phyloP scores from a whole-genome alignment of 2,113 vertebrate species.

The Mixornis gularis region DNA sequence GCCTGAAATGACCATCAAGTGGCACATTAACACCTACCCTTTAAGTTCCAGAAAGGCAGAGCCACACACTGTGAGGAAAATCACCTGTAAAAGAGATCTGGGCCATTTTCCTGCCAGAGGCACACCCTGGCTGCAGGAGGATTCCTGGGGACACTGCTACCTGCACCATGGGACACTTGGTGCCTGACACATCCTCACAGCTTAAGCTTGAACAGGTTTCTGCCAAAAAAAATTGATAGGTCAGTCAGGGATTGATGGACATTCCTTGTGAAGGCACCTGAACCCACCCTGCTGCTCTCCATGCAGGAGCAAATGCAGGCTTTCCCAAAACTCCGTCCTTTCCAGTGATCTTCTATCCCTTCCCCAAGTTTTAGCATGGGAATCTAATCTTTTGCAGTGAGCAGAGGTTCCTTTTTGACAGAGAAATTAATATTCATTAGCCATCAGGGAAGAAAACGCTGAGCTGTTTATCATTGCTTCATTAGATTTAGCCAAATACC shows the following conservation, averaged over 20 bases:
- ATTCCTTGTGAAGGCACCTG: background rate
- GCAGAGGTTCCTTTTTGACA: conserved; percentile 50
- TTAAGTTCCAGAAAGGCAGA: background rate
- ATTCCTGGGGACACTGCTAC: background rate
- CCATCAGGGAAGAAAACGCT: conserved; percentile 54
- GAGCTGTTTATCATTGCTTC: conserved; percentile 72
- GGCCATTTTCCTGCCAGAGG: background rate
- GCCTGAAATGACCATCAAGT: background rate
- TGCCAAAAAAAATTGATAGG: background rate
- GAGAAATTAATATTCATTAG: conserved; percentile 76
- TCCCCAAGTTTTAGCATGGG: background rate
- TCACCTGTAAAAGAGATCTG: background rate
- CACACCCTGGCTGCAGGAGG: background rate
- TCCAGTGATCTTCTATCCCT: background rate
- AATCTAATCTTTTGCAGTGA: background rate
- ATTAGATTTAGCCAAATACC: conserved; percentile 75
- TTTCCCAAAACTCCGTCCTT: background rate
- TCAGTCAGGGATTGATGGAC: background rate
- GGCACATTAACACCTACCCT: background rate
- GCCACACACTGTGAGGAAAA: background rate
- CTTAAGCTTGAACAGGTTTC: background rate
- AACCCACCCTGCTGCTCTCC: background rate
- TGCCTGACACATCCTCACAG: background rate
- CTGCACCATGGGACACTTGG: rapidly evolving
- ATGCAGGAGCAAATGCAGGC: background rate